Conservation (phyloP, 2,797 vertebrate genomes). For the Liparis tanakae region DNA sequence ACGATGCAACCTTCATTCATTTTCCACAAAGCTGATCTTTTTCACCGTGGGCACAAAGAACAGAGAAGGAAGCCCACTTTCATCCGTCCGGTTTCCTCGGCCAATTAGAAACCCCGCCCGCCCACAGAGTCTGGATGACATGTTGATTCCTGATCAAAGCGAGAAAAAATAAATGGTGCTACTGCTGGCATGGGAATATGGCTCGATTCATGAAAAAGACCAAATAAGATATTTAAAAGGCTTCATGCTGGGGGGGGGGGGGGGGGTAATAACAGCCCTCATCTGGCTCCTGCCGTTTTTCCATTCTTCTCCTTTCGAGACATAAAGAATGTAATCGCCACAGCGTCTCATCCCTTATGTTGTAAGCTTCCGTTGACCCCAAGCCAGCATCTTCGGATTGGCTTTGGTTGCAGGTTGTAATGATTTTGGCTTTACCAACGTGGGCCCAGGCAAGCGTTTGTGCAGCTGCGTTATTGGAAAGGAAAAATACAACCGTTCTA, state of each 20-base stretch:
- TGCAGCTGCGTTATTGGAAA: slow-evolving; percentile 10
- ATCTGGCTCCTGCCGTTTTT: not conserved
- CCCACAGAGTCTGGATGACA: slow-evolving; percentile 35
- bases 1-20: not conserved
- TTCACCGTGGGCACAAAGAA: slow-evolving; percentile 22
- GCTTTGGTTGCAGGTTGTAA: slow-evolving; percentile 36
- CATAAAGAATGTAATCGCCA: not conserved
- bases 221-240: slow-evolving; percentile 4
- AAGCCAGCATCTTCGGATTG: slow-evolving; percentile 7
- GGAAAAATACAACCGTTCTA: not conserved
- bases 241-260: not conserved
- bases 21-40: slow-evolving; percentile 36
- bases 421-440: slow-evolving; percentile 16
- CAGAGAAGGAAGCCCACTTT: slow-evolving; percentile 21
- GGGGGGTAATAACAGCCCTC: not conserved
- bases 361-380: slow-evolving; percentile 8
- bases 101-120: slow-evolving; percentile 42
- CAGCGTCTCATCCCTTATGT: slow-evolving; percentile 11
- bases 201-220: slow-evolving; percentile 29
- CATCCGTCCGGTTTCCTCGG: slow-evolving; percentile 9
- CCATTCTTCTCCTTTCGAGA: not conserved
- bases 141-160: slow-evolving; percentile 41
- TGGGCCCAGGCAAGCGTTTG: not conserved
- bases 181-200: slow-evolving; percentile 34
- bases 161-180: slow-evolving; percentile 7